Evolutionary conservation across 2,797 vertebrate genomes (phyloP).

Genomic region (Coilia nasus): DNA sequence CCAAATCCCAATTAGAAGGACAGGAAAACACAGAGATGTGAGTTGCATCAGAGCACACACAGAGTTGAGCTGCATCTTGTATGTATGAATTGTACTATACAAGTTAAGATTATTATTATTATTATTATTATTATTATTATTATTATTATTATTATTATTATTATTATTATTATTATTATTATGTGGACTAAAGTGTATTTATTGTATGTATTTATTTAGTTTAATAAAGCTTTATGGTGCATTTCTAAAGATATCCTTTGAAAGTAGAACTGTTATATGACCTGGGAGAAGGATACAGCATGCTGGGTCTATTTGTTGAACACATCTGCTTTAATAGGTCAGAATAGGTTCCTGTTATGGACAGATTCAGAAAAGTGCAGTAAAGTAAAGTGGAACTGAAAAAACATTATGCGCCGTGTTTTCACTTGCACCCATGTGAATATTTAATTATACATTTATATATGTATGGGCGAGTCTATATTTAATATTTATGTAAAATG

Average conservation of each 20-base stretch:
- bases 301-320: neutral
- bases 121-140: no score
- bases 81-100: no score
- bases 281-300: constrained; percentile 30
- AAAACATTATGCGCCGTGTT: no score
- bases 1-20: neutral
- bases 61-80: no score
- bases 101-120: no score
- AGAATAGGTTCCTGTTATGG: neutral
- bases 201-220: neutral
- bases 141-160: no score
- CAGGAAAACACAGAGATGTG: constrained; percentile 11
- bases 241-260: neutral
- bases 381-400: neutral
- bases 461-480: neutral
- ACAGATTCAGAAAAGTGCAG: neutral
- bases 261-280: constrained; percentile 12
- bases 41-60: no score
- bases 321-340: neutral
- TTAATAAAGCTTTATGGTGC: neutral
- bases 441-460: neutral
- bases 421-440: neutral
- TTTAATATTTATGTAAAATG: neutral
- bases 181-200: neutral
- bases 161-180: no score